Evolutionary conservation across 2,888 invertebrate species (phyloP).

Genomic region (Eueremaeus valkanovi): DNA sequence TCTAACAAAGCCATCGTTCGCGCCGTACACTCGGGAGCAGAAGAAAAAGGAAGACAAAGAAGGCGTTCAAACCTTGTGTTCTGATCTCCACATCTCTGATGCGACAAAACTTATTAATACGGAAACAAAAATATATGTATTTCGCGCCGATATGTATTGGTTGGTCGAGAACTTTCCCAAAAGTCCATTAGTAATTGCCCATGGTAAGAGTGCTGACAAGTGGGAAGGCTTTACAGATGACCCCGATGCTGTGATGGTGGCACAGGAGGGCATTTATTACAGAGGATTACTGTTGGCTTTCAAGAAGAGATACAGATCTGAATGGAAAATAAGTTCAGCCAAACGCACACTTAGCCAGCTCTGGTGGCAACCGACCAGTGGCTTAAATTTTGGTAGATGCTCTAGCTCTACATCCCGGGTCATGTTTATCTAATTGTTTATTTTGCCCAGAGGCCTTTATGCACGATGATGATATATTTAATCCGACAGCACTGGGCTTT

Average conservation of each 20-base stretch:
- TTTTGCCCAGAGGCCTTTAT: no score
- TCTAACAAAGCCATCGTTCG: no score
- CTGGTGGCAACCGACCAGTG: no score
- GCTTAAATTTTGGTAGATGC: no score
- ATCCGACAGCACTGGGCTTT: no score
- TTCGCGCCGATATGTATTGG: neutral
- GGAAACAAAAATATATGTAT: neutral
- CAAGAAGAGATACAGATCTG: no score
- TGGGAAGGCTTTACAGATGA: neutral
- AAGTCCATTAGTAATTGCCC: neutral
- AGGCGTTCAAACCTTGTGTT: neutral
- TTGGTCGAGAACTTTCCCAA: neutral
- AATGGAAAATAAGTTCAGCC: no score
- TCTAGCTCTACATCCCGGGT: no score
- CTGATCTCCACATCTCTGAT: constrained; percentile 1
- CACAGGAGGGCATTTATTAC: constrained; percentile 10
- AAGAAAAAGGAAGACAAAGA: no score
- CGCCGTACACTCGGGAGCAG: no score
- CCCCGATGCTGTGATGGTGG: neutral
- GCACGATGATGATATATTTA: neutral
- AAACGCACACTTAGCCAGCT: no score
- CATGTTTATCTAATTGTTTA: neutral
- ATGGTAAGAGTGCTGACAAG: neutral
- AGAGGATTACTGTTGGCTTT: no score
- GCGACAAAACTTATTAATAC: neutral